phyloP scores from a whole-genome alignment of 2,797 vertebrate genomes.

The Scleropages formosus region DNA sequence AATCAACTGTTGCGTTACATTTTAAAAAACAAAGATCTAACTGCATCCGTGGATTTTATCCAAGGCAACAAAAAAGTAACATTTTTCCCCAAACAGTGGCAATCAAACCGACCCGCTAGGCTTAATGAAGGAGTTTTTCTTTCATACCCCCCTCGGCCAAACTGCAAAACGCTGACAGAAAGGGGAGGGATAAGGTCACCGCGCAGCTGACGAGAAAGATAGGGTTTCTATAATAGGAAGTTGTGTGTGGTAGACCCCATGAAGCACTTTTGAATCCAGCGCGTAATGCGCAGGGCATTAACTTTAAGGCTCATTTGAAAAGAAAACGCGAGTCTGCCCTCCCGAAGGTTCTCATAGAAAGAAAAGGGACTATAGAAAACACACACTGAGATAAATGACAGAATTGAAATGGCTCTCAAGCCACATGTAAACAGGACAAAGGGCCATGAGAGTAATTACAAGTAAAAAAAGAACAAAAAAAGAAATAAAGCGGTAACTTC shows the following conservation, averaged over 20 bases:
- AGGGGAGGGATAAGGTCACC: slow-evolving; percentile 19
- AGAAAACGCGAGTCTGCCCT: slow-evolving; percentile 33
- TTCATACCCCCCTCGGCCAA: slow-evolving; percentile 22
- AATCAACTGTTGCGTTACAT: slow-evolving; percentile 36
- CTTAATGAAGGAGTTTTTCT: slow-evolving; percentile 31
- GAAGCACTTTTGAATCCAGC: slow-evolving; percentile 35
- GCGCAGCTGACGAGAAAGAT: slow-evolving; percentile 31
- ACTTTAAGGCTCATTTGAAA: slow-evolving; percentile 40
- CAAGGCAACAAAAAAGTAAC: slow-evolving; percentile 26
- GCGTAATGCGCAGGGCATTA: slow-evolving; percentile 32
- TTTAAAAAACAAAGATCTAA: slow-evolving; percentile 39
- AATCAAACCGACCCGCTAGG: slow-evolving; percentile 34
- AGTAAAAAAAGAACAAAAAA: slow-evolving; percentile 9
- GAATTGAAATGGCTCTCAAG: slow-evolving; percentile 26
- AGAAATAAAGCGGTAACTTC: neutral
- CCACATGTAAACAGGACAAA: slow-evolving; percentile 29
- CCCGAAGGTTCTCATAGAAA: slow-evolving; percentile 21
- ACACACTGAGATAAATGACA: slow-evolving; percentile 32
- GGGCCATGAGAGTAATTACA: slow-evolving; percentile 21
- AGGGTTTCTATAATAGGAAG: slow-evolving; percentile 32
- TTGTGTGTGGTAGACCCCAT: slow-evolving; percentile 36
- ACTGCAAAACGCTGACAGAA: slow-evolving; percentile 20
- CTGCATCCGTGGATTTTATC: slow-evolving; percentile 34
- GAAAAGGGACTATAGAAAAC: slow-evolving; percentile 18
- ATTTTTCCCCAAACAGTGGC: slow-evolving; percentile 40